Conservation (phyloP, 2,113 vertebrate genomes). For the Amphiprion percula region DNA sequence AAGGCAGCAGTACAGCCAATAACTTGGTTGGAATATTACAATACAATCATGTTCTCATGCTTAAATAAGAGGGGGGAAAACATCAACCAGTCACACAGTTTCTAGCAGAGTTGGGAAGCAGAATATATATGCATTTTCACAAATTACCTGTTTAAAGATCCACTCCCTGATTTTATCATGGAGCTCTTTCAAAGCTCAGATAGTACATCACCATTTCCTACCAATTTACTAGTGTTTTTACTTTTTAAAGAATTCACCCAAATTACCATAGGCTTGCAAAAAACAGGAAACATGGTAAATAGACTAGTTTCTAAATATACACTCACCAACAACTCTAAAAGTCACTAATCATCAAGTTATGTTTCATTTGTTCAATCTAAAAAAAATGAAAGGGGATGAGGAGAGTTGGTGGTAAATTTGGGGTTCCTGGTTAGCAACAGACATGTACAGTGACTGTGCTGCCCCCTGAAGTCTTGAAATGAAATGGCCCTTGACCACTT, state of each 20-base stretch:
- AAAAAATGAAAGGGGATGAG: no score
- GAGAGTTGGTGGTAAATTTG: no score
- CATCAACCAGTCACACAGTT: constrained; percentile 9
- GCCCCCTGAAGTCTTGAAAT: no score
- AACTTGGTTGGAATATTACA: constrained; percentile 41
- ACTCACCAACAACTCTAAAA: no score
- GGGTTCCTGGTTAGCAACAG: no score
- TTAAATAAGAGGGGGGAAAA: neutral
- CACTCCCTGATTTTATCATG: constrained; percentile 9
- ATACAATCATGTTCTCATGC: constrained; percentile 31
- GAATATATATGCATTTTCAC: constrained; percentile 34
- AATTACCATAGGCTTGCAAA: neutral
- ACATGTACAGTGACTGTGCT: no score
- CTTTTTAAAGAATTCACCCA: neutral
- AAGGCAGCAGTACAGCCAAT: constrained; percentile 26
- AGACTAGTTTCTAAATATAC: no score
- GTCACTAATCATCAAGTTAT: no score
- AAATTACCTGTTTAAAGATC: constrained; percentile 24
- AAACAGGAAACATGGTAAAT: neutral
- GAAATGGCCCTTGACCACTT: no score
- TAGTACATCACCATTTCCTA: neutral
- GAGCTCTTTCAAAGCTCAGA: neutral
- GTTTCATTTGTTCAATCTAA: no score
- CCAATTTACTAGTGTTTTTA: neutral
- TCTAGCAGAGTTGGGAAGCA: neutral